Evolutionary conservation across 2,888 invertebrate genomes (phyloP).

Genomic region (Nomada lathburiana): DNA sequence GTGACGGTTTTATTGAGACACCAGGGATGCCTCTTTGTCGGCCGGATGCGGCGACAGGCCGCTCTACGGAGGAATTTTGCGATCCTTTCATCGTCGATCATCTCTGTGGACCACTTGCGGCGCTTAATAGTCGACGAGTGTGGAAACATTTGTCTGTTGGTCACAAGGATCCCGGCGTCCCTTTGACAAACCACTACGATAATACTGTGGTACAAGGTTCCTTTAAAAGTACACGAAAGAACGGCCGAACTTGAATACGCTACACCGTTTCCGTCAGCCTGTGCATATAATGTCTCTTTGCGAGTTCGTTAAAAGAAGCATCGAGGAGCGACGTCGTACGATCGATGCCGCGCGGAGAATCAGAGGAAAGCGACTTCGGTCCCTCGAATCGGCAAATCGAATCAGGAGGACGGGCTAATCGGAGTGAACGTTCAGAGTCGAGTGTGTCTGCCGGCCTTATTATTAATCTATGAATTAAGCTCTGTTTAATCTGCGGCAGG

Average conservation of each 20-base stretch:
- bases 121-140: constrained; percentile 41
- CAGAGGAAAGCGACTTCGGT: not conserved
- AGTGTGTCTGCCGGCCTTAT: constrained; percentile 57
- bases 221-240: not conserved
- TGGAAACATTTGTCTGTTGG: constrained; percentile 38
- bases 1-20: constrained; percentile 57
- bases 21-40: constrained; percentile 39
- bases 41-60: constrained; percentile 37
- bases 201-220: not conserved
- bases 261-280: not conserved
- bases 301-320: constrained; percentile 18
- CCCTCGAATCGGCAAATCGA: constrained; percentile 36
- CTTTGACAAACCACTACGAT: not conserved
- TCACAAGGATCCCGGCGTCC: not conserved
- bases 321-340: constrained; percentile 10
- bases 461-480: constrained; percentile 69
- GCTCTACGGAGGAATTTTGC: constrained; percentile 27
- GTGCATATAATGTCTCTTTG: too few species aligned
- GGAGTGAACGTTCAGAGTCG: constrained; percentile 54
- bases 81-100: constrained; percentile 37
- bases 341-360: constrained; percentile 4
- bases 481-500: constrained; percentile 66
- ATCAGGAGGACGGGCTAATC: constrained; percentile 44
- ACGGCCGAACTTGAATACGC: not conserved
- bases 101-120: not conserved